Percentiles rank a stretch among this genome's conserved stretches.
Conservation (phyloP, 2,797 vertebrate species). For the Varecia variegata region DNA sequence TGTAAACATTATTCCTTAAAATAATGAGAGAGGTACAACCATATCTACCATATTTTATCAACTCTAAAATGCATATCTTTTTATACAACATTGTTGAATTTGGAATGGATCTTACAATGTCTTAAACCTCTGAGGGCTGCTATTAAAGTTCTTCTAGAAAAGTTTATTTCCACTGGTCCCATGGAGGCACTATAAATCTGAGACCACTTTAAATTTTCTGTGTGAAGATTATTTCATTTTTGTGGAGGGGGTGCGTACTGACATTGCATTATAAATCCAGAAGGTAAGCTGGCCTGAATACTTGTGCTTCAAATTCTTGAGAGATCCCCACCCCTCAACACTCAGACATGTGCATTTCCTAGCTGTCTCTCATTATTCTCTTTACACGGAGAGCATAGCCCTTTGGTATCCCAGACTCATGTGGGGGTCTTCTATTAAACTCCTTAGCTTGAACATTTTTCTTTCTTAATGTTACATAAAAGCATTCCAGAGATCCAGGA, state of each 20-base stretch:
- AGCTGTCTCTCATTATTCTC: neutral
- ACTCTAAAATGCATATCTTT: neutral
- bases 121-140: neutral
- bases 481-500: neutral
- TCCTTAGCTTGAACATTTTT: neutral
- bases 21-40: neutral
- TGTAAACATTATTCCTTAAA: neutral
- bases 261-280: neutral
- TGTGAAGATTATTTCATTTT: neutral
- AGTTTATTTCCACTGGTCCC: neutral
- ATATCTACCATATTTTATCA: neutral
- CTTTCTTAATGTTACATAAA: neutral
- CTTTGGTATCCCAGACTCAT: neutral
- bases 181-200: neutral
- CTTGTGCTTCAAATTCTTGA: neutral
- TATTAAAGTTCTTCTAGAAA: neutral
- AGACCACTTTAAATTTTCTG: neutral
- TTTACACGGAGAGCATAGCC: neutral
- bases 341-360: neutral
- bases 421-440: neutral
- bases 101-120: neutral
- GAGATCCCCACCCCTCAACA: neutral
- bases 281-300: neutral
- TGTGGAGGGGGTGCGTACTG: accelerated
- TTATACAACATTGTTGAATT: neutral